Evolutionary conservation across 2,888 invertebrate genomes (phyloP).

Genomic region (Camptogramma bilineatum): DNA sequence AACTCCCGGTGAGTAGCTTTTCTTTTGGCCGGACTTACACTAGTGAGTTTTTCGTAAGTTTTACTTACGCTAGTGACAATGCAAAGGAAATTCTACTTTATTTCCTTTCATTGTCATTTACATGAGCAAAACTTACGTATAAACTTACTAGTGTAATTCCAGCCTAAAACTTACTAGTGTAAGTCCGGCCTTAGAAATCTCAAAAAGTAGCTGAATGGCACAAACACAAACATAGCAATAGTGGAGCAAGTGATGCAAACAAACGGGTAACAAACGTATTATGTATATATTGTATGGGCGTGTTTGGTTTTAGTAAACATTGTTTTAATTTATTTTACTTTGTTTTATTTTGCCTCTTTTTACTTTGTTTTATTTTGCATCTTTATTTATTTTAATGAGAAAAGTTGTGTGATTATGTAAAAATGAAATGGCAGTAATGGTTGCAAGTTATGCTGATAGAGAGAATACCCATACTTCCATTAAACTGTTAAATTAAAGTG

Average conservation of each 20-base stretch:
- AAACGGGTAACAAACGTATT: slow-evolving; percentile 64
- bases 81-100: no score
- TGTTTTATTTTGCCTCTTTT: slow-evolving; percentile 58
- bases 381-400: not conserved
- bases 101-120: no score
- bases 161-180: no score
- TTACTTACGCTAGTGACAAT: no score
- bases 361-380: not conserved
- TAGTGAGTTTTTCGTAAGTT: no score
- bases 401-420: not conserved
- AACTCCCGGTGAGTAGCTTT: no score
- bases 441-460: not conserved
- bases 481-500: not conserved
- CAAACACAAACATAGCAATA: slow-evolving; percentile 1
- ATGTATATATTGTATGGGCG: slow-evolving; percentile 55
- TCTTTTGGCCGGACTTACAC: no score
- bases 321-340: slow-evolving; percentile 57
- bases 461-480: not conserved
- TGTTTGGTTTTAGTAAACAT: slow-evolving; percentile 66
- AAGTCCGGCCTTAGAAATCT: not conserved
- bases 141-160: no score
- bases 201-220: not conserved
- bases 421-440: not conserved
- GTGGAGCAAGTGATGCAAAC: slow-evolving; percentile 34
- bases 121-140: no score